Evolutionary conservation across 2,113 vertebrate species (phyloP), one percentile per base, ranked within the genome.

Genomic region (Uropsilus gracilis): DNA sequence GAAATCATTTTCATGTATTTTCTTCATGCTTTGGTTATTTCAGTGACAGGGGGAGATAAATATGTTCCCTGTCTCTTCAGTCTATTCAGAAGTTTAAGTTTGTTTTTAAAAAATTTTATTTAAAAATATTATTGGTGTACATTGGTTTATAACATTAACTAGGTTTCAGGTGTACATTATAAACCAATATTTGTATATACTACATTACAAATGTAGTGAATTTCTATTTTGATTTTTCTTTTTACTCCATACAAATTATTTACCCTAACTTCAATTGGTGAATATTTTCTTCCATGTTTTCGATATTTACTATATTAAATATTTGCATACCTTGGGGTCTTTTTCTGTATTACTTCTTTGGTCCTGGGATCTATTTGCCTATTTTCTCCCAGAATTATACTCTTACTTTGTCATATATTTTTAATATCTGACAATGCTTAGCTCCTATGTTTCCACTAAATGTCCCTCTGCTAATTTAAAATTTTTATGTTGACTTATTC

Each of bases 261-360:
- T 68, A 77, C 13, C 37, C 22, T 32, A 66, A 55, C 10, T 53
- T 24, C 53, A 46, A 83, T 42, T 66, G 71, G 14, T 76, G 32
- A 39, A 59, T 68, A 86, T 89, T 91, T 91, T 81, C 71, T 86
- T 85, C 24, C 48, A 11, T 72, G 46, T 42, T 77, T 87, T 73
- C 80, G 24, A 37, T 68, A 46, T 26, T 89, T 72, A 71, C 2
- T 78, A 22, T 68, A 32, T 81, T 73, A 95, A 87, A 55, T 64
- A 64, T 6, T 71, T 26, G 44, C 44, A 7, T 42, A 82, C 71
- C 30, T 32, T 86, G 55, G n/a, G 37, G 10, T 61, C 39, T 64
- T 32, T 88, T 85, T 91, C 44, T 44, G 16, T 26, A 37, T 85
- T 75, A 81, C n/a, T 26, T 76, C 9, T 61, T 48, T 89, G 71